Base-by-base conservation (phyloP, 2,888 invertebrate species). In the Carpatolechia fugitivella region DNA sequence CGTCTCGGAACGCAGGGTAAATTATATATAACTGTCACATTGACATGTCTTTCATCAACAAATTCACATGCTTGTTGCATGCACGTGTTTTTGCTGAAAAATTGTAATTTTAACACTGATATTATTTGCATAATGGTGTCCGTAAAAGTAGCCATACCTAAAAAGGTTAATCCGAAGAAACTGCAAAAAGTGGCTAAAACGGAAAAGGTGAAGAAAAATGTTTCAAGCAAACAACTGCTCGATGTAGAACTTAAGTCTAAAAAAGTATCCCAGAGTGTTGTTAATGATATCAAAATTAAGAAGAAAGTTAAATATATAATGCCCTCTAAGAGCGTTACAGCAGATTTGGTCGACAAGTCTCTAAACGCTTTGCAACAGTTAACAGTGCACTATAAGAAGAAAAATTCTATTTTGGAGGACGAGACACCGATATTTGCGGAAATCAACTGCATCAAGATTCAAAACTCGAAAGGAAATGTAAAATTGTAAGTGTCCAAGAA, bases 361-460 rank as follows among this genome's bases (percentile, higher is more conserved):
- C 66, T 90, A 52, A 66, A 60, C 55, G 85, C 85, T 11, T 65
- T 90, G 47, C 69, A 80, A 50, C 73, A 82, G 57, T 62, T 89
- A 55, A 62, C 73, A 11, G 60, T 61, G 30, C 69, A 74, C 50
- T 69, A 77, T 40, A 80, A 77, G 56, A 81, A 83, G 41, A 86
- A 82, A 56, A 89, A 87, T 58, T 67, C 72, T n/a, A 76, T 94
- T 40, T 92, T 94, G 63, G 87, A 91, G 18, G 91, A 89, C 38
- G 92, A 92, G 61, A 80, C 86, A 56, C 89, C 91, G 10, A 82
- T 94, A 67, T 92, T 92, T 70, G 78, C 93, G 49, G 92, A 92
- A 81, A 81, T 94, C 20, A 87, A 85, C 24, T 91, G 92, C 56
- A 91, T 94, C 35, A 95, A 93, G 84, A 92, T 95, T 53, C 92